Evolutionary conservation across 2,113 vertebrate genomes (phyloP).

Genomic region (Dolichotis patagonum): DNA sequence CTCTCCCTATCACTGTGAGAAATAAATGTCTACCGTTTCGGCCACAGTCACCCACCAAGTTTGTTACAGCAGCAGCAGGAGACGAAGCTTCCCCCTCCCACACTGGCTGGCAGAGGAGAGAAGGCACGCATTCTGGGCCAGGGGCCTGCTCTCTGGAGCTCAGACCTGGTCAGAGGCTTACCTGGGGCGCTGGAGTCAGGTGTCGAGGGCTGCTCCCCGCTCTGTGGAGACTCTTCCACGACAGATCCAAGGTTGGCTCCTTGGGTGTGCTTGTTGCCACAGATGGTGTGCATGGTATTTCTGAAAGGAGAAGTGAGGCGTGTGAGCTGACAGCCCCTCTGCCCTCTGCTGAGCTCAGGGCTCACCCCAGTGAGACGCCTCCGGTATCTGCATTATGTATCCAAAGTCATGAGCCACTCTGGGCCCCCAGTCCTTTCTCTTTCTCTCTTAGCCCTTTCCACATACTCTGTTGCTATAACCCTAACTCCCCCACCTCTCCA

Average conservation of each 20-base stretch:
- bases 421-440: background rate
- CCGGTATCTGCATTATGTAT: background rate
- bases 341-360: background rate
- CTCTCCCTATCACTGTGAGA: background rate
- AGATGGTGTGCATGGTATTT: conserved; percentile 92
- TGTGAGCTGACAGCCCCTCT: background rate
- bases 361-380: background rate
- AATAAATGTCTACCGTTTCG: background rate
- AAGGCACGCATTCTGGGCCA: background rate
- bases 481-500: background rate
- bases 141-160: background rate
- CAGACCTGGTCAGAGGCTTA: conserved; percentile 22
- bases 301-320: conserved; percentile 84
- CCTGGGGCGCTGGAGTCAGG: conserved; percentile 65
- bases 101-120: background rate
- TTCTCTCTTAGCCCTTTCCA: background rate
- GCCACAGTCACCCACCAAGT: background rate
- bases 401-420: background rate
- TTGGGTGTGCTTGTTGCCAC: conserved; percentile 86
- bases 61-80: background rate
- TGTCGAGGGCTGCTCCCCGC: conserved; percentile 49
- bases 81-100: background rate
- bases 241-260: conserved; percentile 83
- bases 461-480: background rate
- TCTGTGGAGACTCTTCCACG: conserved; percentile 76